Conservation (phyloP, 2,888 invertebrate species). For the Pinctada fucata region DNA sequence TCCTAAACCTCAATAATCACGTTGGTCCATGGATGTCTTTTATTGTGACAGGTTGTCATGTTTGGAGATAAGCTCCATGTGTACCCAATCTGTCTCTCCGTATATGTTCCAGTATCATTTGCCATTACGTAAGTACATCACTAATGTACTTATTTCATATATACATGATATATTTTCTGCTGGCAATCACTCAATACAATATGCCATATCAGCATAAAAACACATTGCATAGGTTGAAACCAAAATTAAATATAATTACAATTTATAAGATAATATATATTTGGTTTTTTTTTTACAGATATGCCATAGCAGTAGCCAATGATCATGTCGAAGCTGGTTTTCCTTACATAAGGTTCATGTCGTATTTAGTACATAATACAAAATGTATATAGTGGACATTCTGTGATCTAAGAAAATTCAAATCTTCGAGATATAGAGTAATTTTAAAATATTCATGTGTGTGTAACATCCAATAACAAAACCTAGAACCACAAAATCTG, state of each 20-base stretch:
- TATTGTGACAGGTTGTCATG: conserved; percentile 26
- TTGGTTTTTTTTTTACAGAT: conserved; percentile 37
- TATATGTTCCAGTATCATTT: conserved; percentile 55
- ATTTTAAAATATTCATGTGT: too few relatives aligned
- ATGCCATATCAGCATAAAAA: background rate
- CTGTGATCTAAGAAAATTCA: too few relatives aligned
- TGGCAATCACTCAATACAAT: background rate
- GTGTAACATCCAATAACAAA: too few relatives aligned
- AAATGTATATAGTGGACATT: background rate
- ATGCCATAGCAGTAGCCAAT: conserved; percentile 50
- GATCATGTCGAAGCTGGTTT: conserved; percentile 52
- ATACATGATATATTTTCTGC: background rate
- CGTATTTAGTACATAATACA: background rate
- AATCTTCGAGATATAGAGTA: too few relatives aligned
- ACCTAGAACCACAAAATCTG: too few relatives aligned
- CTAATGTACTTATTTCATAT: background rate
- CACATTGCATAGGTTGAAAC: too few relatives aligned
- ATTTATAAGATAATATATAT: too few relatives aligned
- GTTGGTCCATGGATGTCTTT: too few relatives aligned
- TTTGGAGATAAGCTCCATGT: conserved; percentile 46
- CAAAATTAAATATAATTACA: too few relatives aligned
- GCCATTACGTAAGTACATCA: conserved; percentile 46
- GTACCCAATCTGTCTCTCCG: conserved; percentile 45
- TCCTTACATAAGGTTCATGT: conserved; percentile 48
- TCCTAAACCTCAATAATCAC: too few relatives aligned